These are phyloP conservation scores for Deroplatys truncata DNA, from an alignment of 2,888 invertebrate species.

Conservation along the genomic window DNA sequence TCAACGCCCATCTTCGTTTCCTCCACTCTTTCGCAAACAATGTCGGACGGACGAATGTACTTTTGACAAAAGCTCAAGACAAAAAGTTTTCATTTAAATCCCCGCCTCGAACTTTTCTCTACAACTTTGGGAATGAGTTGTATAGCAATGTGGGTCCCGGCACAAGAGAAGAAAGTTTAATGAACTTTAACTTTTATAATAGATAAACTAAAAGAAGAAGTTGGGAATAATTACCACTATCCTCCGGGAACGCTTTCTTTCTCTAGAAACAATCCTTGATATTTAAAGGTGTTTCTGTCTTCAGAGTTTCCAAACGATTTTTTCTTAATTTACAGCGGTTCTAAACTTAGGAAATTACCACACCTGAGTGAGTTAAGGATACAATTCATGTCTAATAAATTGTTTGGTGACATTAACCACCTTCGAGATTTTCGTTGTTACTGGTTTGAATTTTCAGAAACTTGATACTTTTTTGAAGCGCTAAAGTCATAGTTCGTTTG, in stretches of 20 bases:
- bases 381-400: too few relatives aligned
- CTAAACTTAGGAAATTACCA: too few relatives aligned
- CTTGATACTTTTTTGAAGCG: too few relatives aligned
- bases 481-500: too few relatives aligned
- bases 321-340: too few relatives aligned
- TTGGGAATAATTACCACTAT: background rate
- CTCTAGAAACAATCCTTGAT: background rate
- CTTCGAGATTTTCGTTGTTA: too few relatives aligned
- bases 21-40: too few relatives aligned
- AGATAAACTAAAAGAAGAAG: background rate
- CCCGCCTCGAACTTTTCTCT: background rate
- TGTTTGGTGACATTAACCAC: too few relatives aligned
- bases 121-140: background rate
- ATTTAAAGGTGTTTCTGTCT: background rate
- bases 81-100: background rate
- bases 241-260: background rate
- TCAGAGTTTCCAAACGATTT: background rate
- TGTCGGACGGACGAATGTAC: background rate
- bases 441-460: too few relatives aligned
- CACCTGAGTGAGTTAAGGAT: too few relatives aligned
- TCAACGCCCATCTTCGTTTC: background rate
- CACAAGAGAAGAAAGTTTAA: background rate
- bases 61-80: background rate
- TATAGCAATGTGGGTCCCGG: background rate
- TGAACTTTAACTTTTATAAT: background rate